Evolutionary conservation across 2,888 invertebrate species (phyloP).

Genomic region (Pristionchus arcanus): DNA sequence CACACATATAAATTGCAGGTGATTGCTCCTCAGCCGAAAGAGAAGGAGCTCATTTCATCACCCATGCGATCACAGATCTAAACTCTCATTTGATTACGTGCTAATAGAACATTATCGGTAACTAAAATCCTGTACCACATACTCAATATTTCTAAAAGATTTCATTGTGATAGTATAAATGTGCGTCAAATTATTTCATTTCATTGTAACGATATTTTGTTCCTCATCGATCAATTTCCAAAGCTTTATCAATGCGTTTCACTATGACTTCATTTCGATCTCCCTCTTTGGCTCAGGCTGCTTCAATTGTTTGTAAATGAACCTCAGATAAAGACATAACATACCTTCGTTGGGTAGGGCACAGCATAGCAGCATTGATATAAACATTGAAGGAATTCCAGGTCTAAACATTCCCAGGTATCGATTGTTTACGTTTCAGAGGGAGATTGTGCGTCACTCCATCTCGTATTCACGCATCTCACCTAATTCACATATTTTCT

Average conservation of each 20-base stretch:
- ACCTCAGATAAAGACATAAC: not conserved
- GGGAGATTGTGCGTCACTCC: not conserved
- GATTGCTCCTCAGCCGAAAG: conserved; percentile 23
- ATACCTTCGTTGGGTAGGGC: not conserved
- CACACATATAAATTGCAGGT: not conserved
- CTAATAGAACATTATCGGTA: not conserved
- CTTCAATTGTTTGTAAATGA: not conserved
- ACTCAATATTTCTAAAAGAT: not conserved
- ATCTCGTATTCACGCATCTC: not conserved
- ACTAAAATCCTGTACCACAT: not conserved
- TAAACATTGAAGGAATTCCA: not conserved
- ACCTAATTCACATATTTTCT: not conserved
- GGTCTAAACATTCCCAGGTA: not conserved
- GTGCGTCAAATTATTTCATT: not conserved
- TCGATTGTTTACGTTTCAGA: conserved; percentile 8
- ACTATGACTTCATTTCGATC: not conserved
- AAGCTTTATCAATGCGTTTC: not conserved
- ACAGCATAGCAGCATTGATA: not conserved
- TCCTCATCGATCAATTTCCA: not conserved
- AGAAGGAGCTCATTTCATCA: conserved; percentile 22
- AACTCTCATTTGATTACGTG: not conserved
- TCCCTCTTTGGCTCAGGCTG: conserved; percentile 4
- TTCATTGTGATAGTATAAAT: not conserved
- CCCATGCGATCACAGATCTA: conserved; percentile 19
- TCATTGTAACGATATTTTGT: not conserved